phyloP scores from a whole-genome alignment of 2,113 vertebrate species.

The Phoxinus phoxinus region DNA sequence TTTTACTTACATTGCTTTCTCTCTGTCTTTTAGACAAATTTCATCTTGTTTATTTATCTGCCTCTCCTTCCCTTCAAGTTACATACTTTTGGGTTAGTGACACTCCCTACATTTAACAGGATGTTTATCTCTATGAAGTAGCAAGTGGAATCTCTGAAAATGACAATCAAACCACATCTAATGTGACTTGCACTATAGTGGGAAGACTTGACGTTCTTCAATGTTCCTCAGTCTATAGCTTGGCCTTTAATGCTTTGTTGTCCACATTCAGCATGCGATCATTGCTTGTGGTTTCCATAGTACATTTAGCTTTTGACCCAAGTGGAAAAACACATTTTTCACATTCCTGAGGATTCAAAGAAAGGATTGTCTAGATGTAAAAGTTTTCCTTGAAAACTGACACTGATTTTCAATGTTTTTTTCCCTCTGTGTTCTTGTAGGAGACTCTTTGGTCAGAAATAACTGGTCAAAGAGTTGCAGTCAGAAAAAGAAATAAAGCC shows the following conservation, averaged over 20 bases:
- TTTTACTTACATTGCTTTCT: neutral
- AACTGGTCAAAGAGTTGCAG: neutral
- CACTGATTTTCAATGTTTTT: neutral
- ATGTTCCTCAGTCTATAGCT: neutral
- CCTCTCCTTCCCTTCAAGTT: neutral
- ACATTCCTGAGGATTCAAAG: constrained; percentile 6
- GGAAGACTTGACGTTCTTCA: neutral
- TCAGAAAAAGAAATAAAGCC: constrained; percentile 1
- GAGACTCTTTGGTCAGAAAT: neutral
- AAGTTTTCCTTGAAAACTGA: neutral
- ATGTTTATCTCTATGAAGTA: neutral
- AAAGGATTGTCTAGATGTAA: neutral
- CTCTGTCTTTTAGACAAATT: neutral
- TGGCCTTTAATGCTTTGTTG: neutral
- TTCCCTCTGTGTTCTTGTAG: constrained; percentile 26
- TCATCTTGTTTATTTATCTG: constrained; percentile 1
- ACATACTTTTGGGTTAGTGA: neutral
- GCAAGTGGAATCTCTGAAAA: neutral
- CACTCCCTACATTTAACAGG: neutral
- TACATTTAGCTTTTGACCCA: neutral
- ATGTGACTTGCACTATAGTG: neutral
- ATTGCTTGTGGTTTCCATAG: neutral
- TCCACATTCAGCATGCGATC: neutral
- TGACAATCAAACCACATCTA: neutral
- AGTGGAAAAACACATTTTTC: constrained; percentile 12